Percentiles rank a stretch among this genome's conserved stretches.
phyloP scores from a whole-genome alignment of 2,113 vertebrate genomes.

The Seriola aureovittata region DNA sequence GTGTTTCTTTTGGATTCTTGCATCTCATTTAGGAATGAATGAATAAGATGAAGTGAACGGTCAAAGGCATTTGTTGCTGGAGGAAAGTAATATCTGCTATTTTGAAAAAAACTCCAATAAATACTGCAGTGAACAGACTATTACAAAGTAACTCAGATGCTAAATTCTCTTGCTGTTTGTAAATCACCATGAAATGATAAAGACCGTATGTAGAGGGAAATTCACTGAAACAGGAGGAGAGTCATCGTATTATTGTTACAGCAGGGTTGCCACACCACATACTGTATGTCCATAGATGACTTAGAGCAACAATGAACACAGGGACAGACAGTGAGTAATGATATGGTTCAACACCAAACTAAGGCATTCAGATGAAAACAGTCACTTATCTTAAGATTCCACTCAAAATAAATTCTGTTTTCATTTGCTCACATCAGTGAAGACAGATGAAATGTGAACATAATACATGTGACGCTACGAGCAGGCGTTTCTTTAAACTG shows the following conservation, averaged over 20 bases:
- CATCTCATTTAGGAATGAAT: neutral
- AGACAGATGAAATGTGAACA: constrained; percentile 64
- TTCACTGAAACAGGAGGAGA: neutral
- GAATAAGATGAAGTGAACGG: neutral
- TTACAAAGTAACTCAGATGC: neutral
- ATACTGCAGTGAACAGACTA: neutral
- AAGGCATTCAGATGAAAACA: constrained; percentile 35
- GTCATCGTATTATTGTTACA: neutral
- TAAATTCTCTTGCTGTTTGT: neutral
- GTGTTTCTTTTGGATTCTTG: neutral
- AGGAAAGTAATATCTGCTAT: neutral
- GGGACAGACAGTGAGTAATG: constrained; percentile 19
- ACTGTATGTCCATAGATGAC: neutral
- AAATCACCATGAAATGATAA: neutral
- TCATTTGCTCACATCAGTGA: constrained; percentile 52
- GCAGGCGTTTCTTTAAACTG: constrained; percentile 48
- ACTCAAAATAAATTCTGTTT: constrained; percentile 36
- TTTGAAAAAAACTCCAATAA: neutral
- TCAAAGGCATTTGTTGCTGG: neutral
- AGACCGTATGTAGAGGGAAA: neutral
- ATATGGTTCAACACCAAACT: constrained; percentile 26
- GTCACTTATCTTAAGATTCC: constrained; percentile 28
- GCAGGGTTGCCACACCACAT: constrained; percentile 1
- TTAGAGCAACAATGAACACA: constrained; percentile 13
- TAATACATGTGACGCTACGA: constrained; percentile 26